phyloP scores from a whole-genome alignment of 2,797 vertebrate species.

The Peromyscus nudipes region DNA sequence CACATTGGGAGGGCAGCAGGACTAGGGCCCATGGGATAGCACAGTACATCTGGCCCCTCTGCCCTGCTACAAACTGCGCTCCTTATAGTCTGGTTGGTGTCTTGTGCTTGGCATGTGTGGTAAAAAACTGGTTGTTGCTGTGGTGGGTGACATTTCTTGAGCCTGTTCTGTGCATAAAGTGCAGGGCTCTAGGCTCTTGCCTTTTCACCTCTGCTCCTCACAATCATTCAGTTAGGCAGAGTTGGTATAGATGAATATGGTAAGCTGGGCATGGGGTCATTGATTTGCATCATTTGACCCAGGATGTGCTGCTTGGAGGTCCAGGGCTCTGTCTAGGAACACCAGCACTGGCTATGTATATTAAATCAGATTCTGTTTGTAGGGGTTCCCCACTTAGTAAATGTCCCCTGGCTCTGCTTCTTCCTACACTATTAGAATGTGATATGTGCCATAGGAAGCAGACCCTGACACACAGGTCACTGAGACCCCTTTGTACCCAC shows the following conservation, averaged over 20 bases:
- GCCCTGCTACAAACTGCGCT: neutral
- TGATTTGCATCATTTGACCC: neutral
- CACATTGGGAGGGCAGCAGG: neutral
- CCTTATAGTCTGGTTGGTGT: neutral
- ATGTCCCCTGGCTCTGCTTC: neutral
- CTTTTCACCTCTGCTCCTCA: neutral
- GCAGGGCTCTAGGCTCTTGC: neutral
- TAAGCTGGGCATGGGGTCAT: neutral
- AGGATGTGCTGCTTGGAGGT: neutral
- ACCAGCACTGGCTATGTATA: rapidly evolving
- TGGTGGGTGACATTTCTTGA: neutral
- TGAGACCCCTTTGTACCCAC: too few relatives aligned
- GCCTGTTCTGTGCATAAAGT: neutral
- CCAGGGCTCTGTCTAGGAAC: neutral
- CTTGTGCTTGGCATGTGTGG: neutral
- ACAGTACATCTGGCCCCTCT: neutral
- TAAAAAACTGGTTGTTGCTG: neutral
- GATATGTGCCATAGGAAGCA: constrained; percentile 55
- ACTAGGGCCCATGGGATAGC: neutral
- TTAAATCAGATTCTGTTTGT: neutral
- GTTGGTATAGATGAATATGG: neutral
- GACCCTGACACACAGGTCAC: neutral
- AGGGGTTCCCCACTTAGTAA: neutral
- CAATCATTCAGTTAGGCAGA: rapidly evolving
- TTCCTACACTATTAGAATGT: neutral